Conservation (phyloP, 2,888 invertebrate genomes). For the Drosophila meridiana region DNA sequence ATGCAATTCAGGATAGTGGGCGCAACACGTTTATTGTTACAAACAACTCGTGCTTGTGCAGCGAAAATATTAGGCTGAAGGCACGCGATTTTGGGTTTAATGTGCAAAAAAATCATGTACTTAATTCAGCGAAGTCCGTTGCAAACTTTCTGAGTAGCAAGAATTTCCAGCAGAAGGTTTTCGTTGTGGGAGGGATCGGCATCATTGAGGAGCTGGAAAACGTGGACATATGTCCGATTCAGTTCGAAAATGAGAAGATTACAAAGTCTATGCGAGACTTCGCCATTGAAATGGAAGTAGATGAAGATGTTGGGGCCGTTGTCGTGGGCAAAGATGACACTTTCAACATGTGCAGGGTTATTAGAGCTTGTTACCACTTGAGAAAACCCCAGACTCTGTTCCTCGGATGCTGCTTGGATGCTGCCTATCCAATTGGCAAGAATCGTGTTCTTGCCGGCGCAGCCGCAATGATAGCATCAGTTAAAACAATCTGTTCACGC, state of each 20-base stretch:
- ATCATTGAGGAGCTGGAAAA: constrained; percentile 42
- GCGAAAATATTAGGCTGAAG: constrained; percentile 25
- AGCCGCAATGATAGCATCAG: constrained; percentile 57
- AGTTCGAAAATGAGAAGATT: not conserved
- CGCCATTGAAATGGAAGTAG: constrained; percentile 30
- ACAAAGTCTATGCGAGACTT: constrained; percentile 16
- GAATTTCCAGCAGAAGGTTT: constrained; percentile 56
- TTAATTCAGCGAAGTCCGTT: constrained; percentile 39
- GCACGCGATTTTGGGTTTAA: constrained; percentile 45
- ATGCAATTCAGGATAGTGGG: constrained; percentile 39
- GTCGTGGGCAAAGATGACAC: constrained; percentile 56
- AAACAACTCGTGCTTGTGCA: constrained; percentile 38
- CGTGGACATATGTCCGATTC: constrained; percentile 26
- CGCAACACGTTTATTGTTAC: constrained; percentile 39
- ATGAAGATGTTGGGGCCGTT: constrained; percentile 60
- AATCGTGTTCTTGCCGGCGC: constrained; percentile 52
- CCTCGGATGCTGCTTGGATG: constrained; percentile 56
- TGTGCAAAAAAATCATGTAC: constrained; percentile 6
- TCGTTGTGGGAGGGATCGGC: constrained; percentile 53
- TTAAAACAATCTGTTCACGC: constrained; percentile 42
- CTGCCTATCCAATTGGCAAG: constrained; percentile 43
- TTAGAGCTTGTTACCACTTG: constrained; percentile 51
- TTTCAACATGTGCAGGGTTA: constrained; percentile 49
- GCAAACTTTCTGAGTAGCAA: constrained; percentile 46
- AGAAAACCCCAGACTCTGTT: constrained; percentile 40